Percentiles rank a stretch among this genome's conserved stretches.
Evolutionary conservation across 1,140 invertebrate genomes (phyloP).

Genomic region (Harlomillsia oculata): DNA sequence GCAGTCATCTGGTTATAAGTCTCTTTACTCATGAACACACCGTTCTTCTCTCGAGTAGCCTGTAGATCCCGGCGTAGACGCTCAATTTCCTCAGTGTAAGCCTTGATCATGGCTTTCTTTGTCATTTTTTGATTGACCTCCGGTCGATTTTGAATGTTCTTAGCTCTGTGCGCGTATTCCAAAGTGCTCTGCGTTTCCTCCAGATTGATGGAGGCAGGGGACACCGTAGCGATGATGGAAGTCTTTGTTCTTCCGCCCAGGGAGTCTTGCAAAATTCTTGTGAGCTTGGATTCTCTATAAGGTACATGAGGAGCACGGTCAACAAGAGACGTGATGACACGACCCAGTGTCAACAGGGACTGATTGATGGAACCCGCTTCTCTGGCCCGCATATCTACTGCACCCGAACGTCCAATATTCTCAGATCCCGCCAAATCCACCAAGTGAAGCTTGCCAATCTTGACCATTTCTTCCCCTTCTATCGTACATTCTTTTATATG

Average conservation of each 20-base stretch:
- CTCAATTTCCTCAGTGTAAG: constrained; percentile 87
- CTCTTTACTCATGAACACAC: constrained; percentile 70
- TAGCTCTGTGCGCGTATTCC: constrained; percentile 89
- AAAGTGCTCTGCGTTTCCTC: constrained; percentile 91
- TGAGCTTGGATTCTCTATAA: constrained; percentile 91
- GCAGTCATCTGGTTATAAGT: constrained; percentile 67
- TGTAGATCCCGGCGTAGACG: constrained; percentile 67
- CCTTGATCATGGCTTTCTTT: constrained; percentile 73
- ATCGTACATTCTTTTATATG: constrained; percentile 83
- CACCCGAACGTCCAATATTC: constrained; percentile 88
- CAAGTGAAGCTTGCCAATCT: constrained; percentile 92
- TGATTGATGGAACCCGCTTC: constrained; percentile 97
- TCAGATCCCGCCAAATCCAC: constrained; percentile 95
- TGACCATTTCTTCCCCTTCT: constrained; percentile 83
- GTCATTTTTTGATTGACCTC: constrained; percentile 89
- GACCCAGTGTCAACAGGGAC: constrained; percentile 80
- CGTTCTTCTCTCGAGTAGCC: constrained; percentile 73
- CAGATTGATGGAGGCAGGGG: constrained; percentile 72
- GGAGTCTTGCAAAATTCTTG: constrained; percentile 86
- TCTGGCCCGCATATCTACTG: constrained; percentile 74
- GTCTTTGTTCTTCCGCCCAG: constrained; percentile 89
- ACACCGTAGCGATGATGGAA: constrained; percentile 90
- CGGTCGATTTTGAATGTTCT: constrained; percentile 90
- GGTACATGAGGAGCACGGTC: constrained; percentile 85
- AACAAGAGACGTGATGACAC: constrained; percentile 94